Conservation (phyloP, 2,888 invertebrate genomes). For the Poecilobothrus nobilitatus region DNA sequence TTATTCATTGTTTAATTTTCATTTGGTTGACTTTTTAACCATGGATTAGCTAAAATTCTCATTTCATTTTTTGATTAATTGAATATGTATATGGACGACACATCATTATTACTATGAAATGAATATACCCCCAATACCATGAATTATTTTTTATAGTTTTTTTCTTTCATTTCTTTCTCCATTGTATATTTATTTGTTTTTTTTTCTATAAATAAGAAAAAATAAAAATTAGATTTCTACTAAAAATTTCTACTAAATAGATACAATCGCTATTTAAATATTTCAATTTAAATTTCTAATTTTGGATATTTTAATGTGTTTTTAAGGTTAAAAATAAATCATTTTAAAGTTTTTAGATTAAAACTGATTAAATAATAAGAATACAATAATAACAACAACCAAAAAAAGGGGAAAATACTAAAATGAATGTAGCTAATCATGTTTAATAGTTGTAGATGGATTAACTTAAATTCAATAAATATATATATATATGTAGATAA, state of each 20-base stretch:
- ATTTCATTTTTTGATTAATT: background rate
- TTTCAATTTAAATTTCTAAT: background rate
- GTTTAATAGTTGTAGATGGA: background rate
- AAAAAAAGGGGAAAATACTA: background rate
- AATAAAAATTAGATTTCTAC: no score
- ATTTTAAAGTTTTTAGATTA: background rate
- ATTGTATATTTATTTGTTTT: no score
- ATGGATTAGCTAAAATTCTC: background rate
- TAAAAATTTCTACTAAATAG: background rate
- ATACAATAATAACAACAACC: background rate
- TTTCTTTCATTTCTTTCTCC: background rate
- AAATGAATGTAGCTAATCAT: background rate
- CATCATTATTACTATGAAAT: background rate
- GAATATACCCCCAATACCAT: background rate
- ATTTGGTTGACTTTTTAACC: no score
- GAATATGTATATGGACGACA: background rate
- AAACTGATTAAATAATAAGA: background rate
- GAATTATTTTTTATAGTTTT: background rate
- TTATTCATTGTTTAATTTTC: no score
- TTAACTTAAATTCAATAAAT: background rate
- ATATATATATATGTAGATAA: no score
- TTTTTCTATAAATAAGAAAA: no score
- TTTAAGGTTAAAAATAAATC: background rate
- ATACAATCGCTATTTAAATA: background rate
- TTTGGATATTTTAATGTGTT: background rate